Evolutionary conservation across 2,797 vertebrate genomes (phyloP), one percentile per base, ranked within the genome.

Genomic region (Siniperca scherzeri): DNA sequence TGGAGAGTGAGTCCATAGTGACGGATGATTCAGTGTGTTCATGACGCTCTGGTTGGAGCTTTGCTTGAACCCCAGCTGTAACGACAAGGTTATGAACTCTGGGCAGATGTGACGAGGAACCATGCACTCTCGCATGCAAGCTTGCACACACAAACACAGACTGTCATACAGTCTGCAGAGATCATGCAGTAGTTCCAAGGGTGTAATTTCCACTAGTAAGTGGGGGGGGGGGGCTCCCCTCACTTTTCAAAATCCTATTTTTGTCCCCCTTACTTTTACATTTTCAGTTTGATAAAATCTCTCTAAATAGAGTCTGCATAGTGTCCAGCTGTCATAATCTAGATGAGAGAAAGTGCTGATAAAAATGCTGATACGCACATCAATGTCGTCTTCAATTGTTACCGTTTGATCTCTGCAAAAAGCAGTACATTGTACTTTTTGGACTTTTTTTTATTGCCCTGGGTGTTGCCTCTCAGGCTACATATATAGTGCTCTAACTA

Each of bases 11-110:
- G 38, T 78, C 25, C 13, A 2, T 22, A 67, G 53, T 77, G 70
- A 61, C 36, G 19, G 62, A 80, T 87, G 71, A 85, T 70, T 77
- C 50, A 22, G 0, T 67, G 77, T 84, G 84, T 92, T 91, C 89
- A 80, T 60, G 70, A 42, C 19, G 33, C 53, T 84, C 59, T 17
- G 33, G 56, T 73, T 74, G 62, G 30, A 77, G 77, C 22, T 70
- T 88, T 72, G 67, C 77, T 83, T 72, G 56, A 82, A 83, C 50
- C 36, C 60, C 71, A 85, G 85, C 70, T 89, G 82, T 67, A 69
- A 59, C 7, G 53, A 64, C 48, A 57, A 44, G 40, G 42, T 57
- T 85, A 60, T 86, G 86, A 84, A 71, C 71, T 44, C 73, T 62
- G 73, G 74, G 75, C 66, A 89, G 84, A 85, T 84, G 87, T 83